A percentile compares a stretch with the other conserved stretches of the same genome.
Conservation (phyloP, 2,888 invertebrate genomes). For the Amblyjoppa proteus region DNA sequence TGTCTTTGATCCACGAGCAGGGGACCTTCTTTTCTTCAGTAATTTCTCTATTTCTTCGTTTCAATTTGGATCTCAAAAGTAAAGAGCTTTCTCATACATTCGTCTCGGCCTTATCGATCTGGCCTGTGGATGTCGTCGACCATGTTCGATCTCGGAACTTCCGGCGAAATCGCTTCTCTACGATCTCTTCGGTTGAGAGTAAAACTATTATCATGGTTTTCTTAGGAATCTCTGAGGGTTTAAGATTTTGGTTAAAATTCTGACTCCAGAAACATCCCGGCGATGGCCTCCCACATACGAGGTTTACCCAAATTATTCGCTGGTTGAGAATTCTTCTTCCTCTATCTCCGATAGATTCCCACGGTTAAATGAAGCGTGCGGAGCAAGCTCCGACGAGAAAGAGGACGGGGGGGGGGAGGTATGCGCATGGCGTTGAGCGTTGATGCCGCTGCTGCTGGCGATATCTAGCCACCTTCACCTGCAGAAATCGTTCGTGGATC, state of each 20-base stretch:
- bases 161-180: background rate
- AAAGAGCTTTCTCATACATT: conserved; percentile 17
- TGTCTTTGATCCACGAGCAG: conserved; percentile 59
- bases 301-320: conserved; percentile 77
- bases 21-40: conserved; percentile 19
- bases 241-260: conserved; percentile 47
- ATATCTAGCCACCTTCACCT: conserved; percentile 77
- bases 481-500: conserved; percentile 79
- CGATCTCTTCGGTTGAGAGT: background rate
- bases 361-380: conserved; percentile 82
- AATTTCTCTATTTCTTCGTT: conserved; percentile 5
- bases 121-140: background rate
- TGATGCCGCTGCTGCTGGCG: conserved; percentile 51
- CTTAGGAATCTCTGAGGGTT: background rate
- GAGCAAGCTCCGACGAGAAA: conserved; percentile 45
- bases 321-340: conserved; percentile 69
- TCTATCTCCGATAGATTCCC: conserved; percentile 77
- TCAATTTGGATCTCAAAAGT: background rate
- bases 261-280: conserved; percentile 32
- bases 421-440: conserved; percentile 35
- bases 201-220: background rate
- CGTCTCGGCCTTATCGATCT: background rate
- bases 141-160: background rate
- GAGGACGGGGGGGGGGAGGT: conserved; percentile 22
- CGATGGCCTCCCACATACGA: conserved; percentile 65